Conservation (phyloP, 2,888 invertebrate species). For the Vesta saturnalis region DNA sequence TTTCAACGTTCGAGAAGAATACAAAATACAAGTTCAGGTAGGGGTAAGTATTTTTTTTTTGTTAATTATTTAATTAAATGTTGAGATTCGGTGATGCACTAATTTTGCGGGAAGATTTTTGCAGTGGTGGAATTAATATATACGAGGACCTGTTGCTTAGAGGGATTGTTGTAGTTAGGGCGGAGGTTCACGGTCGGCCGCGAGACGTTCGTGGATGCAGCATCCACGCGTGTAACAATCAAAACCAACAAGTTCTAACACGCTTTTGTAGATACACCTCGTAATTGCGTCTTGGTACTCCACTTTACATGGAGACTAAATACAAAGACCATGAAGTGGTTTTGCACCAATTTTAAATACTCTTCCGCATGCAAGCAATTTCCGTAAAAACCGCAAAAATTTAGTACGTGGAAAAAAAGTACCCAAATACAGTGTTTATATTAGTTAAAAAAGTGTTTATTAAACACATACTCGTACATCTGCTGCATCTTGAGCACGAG, state of each 20-base stretch:
- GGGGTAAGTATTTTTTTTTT: constrained; percentile 38
- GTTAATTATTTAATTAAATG: too few relatives aligned
- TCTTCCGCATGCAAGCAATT: constrained; percentile 8
- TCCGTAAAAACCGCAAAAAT: not conserved
- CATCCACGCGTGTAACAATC: constrained; percentile 27
- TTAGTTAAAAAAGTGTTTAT: not conserved
- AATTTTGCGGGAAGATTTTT: constrained; percentile 10
- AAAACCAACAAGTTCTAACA: constrained; percentile 20
- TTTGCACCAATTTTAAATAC: constrained; percentile 32
- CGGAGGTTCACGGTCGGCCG: constrained; percentile 54
- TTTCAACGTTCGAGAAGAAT: constrained; percentile 34
- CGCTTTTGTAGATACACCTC: not conserved
- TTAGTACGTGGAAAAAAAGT: too few relatives aligned
- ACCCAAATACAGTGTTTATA: too few relatives aligned
- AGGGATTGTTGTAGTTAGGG: constrained; percentile 45
- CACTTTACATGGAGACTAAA: constrained; percentile 21
- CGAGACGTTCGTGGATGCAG: constrained; percentile 44
- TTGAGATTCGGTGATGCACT: not conserved
- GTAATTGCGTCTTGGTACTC: not conserved
- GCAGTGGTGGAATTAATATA: constrained; percentile 37
- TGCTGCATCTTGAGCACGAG: not conserved
- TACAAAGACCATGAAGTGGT: constrained; percentile 50
- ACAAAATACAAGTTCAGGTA: constrained; percentile 18
- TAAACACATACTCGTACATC: not conserved
- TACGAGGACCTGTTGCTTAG: constrained; percentile 56